phyloP scores from a whole-genome alignment of 2,113 vertebrate species.

The Cavia aperea region DNA sequence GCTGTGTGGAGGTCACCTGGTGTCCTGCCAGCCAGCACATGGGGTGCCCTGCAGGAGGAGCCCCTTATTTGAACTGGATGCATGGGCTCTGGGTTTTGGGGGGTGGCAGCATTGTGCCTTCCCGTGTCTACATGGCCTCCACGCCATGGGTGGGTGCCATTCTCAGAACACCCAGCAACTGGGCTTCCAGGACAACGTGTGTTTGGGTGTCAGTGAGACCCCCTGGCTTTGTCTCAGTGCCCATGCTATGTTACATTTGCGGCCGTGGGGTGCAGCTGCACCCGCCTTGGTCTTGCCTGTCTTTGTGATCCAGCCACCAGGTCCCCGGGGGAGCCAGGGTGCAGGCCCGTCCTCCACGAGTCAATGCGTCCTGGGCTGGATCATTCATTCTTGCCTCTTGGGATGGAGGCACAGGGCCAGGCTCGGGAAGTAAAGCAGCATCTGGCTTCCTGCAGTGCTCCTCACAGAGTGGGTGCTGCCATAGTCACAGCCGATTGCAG shows the following conservation, averaged over 20 bases:
- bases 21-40: not conserved
- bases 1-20: not conserved
- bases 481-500: not conserved
- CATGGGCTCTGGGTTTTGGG: not conserved
- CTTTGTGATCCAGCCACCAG: not conserved
- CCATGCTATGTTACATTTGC: fast-evolving
- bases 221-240: not conserved
- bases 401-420: not conserved
- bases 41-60: not conserved
- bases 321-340: not conserved
- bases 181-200: not conserved
- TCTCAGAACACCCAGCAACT: not conserved
- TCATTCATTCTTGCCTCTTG: no score
- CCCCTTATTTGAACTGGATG: not conserved
- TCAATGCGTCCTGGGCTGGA: no score
- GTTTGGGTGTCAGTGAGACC: not conserved
- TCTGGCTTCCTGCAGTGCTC: not conserved
- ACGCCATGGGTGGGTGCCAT: not conserved
- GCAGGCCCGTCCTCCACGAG: not conserved
- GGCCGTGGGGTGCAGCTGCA: not conserved
- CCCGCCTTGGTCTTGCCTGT: not conserved
- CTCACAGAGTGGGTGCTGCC: not conserved
- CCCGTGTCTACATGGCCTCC: not conserved
- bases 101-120: not conserved
- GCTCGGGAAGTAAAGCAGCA: not conserved